Evolutionary conservation across 2,888 invertebrate species (phyloP), one percentile per base, ranked within the genome.

Genomic region (Folsomia manolachei): DNA sequence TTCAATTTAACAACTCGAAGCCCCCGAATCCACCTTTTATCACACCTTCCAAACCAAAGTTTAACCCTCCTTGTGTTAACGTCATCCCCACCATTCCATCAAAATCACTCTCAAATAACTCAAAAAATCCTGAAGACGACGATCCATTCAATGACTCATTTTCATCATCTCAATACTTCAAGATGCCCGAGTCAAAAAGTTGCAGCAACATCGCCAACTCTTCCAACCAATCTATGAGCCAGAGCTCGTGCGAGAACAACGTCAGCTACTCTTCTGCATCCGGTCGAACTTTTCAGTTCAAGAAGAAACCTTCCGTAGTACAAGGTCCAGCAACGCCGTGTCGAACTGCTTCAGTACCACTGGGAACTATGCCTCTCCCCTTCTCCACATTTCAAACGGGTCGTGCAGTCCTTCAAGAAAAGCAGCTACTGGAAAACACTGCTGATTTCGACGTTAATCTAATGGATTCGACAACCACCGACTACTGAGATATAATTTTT

Each of bases 371-470:
- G n/a, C n/a, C n/a, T n/a, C n/a, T n/a, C 21, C 65, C 65, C n/a
- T 66, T 66, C 23, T 2, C 65, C 1, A 66, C 52, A 14, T 66
- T 66, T 52, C 65, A 66, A 66, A 66, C 39, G 19, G 21, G 65
- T 52, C 39, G 65, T 14, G 25, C 23, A 9, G 25, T 52, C 11
- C 65, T 66, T 7, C 64, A 64, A 39, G 39, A 39, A 14, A 39
- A 39, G 14, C 39, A 39, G 39, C 14, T 9, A 39, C 39, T 39
- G 14, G n/a, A n/a, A n/a, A n/a, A n/a, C n/a, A n/a, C n/a, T n/a
- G n/a, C n/a, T n/a, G n/a, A n/a, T n/a, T n/a, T n/a, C n/a, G n/a
- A n/a, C n/a, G n/a, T n/a, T n/a, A n/a, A n/a, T n/a, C n/a, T n/a
- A n/a, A n/a, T n/a, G n/a, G n/a, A n/a, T n/a, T n/a, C n/a, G n/a